Evolutionary conservation across 2,113 vertebrate genomes (phyloP), one percentile per base, ranked within the genome.

Genomic region (Hylia prasina): DNA sequence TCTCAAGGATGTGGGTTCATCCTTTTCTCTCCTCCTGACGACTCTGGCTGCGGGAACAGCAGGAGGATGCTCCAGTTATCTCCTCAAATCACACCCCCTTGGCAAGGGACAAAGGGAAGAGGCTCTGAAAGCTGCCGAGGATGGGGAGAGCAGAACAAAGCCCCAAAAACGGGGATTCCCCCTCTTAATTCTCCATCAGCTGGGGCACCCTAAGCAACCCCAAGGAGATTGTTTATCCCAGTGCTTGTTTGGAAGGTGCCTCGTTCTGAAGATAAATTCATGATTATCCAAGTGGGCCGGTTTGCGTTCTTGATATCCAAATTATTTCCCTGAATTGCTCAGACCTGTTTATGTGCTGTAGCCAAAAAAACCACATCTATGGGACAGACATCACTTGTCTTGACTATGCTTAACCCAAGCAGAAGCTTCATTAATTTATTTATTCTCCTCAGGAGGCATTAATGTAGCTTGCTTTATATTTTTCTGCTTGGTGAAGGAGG

Each of bases 341-440:
- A 40, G 30, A 1, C 19, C 7, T 30, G 1, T 28, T 61, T 14
- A 4, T 1, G 3, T 27, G 45, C 19, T 68, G 6, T 10, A 31
- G n/a, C 30, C 7, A 22, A 70, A 37, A 37, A 42, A 60, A 15
- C 0, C 0, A 1, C 1, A 12, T 12, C 2, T 11, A 2, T 51
- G 27, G 10, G 44, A 50, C 2, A 63, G 23, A 1, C 1, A 9
- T 13, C 3, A 5, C 5, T 47, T 39, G 27, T 60, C 4, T 14
- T 14, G 30, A 33, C 5, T 28, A 2, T 13, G 11, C 21, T 39
- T 10, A 44, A 91, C 5, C 25, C 23, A 27, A 7, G 7, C 2
- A 4, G 45, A 73, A 57, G 13, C 17, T 66, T 69, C 13, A 13
- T 42, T 81, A 31, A 10, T 51, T 75, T 31, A 33, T 65, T 72